phyloP scores from a whole-genome alignment of 2,113 vertebrate genomes.

The Catharus minimus region DNA sequence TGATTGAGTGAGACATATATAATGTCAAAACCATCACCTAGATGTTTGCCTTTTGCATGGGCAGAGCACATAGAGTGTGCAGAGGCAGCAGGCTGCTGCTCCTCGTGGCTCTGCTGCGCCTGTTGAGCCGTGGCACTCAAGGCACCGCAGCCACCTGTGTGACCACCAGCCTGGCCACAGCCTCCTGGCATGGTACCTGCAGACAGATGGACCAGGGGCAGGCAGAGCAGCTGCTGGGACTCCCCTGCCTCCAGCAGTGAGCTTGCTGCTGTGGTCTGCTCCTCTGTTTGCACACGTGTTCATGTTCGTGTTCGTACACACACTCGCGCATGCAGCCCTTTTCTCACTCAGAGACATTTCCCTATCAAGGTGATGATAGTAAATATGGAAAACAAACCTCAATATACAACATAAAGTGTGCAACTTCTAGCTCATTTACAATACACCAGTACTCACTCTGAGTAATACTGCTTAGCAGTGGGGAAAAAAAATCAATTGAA shows the following conservation, averaged over 20 bases:
- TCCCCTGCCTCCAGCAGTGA: background rate
- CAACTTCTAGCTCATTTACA: background rate
- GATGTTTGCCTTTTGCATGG: background rate
- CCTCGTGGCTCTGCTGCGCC: rapidly evolving
- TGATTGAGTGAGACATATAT: background rate
- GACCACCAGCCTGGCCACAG: background rate
- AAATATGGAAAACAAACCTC: background rate
- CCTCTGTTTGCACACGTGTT: background rate
- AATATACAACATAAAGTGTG: no score
- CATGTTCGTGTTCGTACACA: rapidly evolving
- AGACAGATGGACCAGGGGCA: rapidly evolving
- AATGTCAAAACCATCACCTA: background rate
- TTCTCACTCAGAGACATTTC: background rate
- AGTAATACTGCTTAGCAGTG: background rate
- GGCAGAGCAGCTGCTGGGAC: background rate
- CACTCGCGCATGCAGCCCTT: background rate
- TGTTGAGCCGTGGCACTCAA: background rate
- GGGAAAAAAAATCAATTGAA: background rate
- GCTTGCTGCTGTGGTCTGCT: background rate
- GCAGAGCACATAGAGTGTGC: background rate
- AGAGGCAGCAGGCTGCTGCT: background rate
- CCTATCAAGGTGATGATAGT: background rate
- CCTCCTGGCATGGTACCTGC: rapidly evolving
- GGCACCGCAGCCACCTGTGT: rapidly evolving
- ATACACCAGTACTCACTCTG: background rate